phyloP scores from a whole-genome alignment of 1,140 invertebrate species.

The Dysdera silvatica region DNA sequence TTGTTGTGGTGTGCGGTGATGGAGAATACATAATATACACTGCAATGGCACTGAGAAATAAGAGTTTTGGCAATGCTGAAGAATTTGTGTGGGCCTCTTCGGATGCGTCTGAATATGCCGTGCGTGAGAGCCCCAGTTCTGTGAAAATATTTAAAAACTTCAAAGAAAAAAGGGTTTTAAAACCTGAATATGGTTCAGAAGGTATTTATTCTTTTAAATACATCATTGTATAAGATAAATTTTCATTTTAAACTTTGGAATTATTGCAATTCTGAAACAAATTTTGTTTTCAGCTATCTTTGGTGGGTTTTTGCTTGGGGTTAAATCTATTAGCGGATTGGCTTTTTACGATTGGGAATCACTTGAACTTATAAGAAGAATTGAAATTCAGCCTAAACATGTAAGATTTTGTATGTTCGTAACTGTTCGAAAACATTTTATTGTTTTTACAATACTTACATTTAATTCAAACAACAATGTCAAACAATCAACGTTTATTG shows the following conservation, averaged over 20 bases:
- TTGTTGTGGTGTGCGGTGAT: conserved; percentile 98
- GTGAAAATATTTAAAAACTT: conserved; percentile 98
- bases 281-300: conserved; percentile 66
- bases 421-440: too few relatives aligned
- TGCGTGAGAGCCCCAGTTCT: conserved; percentile 78
- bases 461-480: too few relatives aligned
- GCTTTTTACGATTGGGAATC: conserved; percentile 98
- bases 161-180: conserved; percentile 91
- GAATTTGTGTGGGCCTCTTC: conserved; percentile 98
- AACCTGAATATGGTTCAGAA: conserved; percentile 92
- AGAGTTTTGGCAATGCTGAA: conserved; percentile 94
- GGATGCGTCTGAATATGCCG: conserved; percentile 91
- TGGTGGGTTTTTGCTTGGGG: conserved; percentile 88
- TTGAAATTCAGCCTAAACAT: conserved; percentile 88
- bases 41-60: conserved; percentile 96
- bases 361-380: conserved; percentile 79
- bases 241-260: conserved; percentile 27
- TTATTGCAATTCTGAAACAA: too few relatives aligned
- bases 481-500: too few relatives aligned
- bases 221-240: background rate
- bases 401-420: too few relatives aligned
- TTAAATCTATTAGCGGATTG: conserved; percentile 84
- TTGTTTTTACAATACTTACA: too few relatives aligned
- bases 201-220: conserved; percentile 46
- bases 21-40: conserved; percentile 99